A percentile compares a stretch with the other conserved stretches of the same genome.
Evolutionary conservation across 1,140 invertebrate genomes (phyloP).

Genomic region (Pseudachorutes palmiensis): DNA sequence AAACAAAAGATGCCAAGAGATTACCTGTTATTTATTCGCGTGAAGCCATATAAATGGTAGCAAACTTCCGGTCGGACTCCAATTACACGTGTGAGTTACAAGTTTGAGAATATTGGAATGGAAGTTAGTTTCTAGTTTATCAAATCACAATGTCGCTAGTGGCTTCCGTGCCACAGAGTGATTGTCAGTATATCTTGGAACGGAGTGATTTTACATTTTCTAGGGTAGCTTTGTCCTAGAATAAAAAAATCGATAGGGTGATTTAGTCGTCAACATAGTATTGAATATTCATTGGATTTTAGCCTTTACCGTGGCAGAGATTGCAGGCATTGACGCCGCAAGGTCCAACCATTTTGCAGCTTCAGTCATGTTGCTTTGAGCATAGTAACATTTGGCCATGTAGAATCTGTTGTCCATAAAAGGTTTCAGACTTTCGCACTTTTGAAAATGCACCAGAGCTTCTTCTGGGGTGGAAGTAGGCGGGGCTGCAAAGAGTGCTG

Average conservation of each 20-base stretch:
- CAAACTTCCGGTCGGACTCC: too few species aligned
- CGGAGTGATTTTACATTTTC: neutral
- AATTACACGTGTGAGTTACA: too few species aligned
- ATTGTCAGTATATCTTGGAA: neutral
- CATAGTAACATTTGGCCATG: slow-evolving; percentile 61
- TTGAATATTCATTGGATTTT: too few species aligned
- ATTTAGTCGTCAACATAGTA: too few species aligned
- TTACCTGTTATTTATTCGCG: too few species aligned
- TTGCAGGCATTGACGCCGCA: slow-evolving; percentile 43
- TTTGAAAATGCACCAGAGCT: slow-evolving; percentile 55
- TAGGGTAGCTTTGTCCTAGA: neutral
- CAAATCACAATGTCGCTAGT: too few species aligned
- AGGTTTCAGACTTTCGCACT: slow-evolving; percentile 54
- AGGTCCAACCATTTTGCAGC: slow-evolving; percentile 53
- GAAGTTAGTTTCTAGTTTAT: too few species aligned
- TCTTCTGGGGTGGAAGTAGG: slow-evolving; percentile 58
- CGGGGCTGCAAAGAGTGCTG: slow-evolving; percentile 57
- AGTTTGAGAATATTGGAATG: too few species aligned
- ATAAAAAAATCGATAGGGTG: too few species aligned
- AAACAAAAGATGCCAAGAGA: too few species aligned
- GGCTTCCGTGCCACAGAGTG: too few species aligned
- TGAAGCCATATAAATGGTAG: too few species aligned
- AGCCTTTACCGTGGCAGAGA: slow-evolving; percentile 47
- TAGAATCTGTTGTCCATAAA: slow-evolving; percentile 64
- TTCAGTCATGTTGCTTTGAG: slow-evolving; percentile 47